Conservation (phyloP, 2,888 invertebrate genomes). For the Cataglyphis albicans region DNA sequence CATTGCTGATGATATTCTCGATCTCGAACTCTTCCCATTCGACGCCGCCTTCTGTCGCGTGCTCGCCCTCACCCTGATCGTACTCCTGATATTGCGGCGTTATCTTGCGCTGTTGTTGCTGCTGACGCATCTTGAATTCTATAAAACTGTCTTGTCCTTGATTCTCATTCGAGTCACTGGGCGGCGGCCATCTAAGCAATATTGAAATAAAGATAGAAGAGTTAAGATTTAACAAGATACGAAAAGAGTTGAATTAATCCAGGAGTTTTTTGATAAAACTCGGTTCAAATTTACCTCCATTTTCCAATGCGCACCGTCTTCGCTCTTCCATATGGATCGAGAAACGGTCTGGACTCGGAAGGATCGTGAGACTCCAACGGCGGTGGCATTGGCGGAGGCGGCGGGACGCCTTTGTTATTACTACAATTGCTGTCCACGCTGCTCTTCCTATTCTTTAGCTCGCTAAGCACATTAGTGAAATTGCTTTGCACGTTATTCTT, state of each 20-base stretch:
- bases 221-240: not conserved
- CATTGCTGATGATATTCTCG: conserved; percentile 86
- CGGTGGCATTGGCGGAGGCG: conserved; percentile 96
- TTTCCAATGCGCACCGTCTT: conserved; percentile 98
- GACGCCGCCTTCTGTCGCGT: conserved; percentile 86
- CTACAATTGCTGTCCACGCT: conserved; percentile 84
- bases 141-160: conserved; percentile 93
- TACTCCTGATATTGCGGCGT: conserved; percentile 90
- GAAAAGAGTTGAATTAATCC: not conserved
- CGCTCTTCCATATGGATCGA: conserved; percentile 96
- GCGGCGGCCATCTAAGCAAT: conserved; percentile 92
- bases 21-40: conserved; percentile 96
- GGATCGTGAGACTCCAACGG: conserved; percentile 93
- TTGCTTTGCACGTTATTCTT: conserved; percentile 85
- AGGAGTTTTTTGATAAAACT: not conserved
- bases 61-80: conserved; percentile 84
- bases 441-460: conserved; percentile 86
- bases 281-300: conserved; percentile 88
- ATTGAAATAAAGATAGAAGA: not conserved
- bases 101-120: conserved; percentile 90
- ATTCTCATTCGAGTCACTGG: conserved; percentile 89
- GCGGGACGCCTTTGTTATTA: conserved; percentile 86
- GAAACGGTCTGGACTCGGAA: conserved; percentile 92
- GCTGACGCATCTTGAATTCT: conserved; percentile 95
- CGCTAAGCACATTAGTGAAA: conserved; percentile 87